Evolutionary conservation across 2,888 invertebrate genomes (phyloP), one percentile per base, ranked within the genome.

Genomic region (Athetis lepigone): DNA sequence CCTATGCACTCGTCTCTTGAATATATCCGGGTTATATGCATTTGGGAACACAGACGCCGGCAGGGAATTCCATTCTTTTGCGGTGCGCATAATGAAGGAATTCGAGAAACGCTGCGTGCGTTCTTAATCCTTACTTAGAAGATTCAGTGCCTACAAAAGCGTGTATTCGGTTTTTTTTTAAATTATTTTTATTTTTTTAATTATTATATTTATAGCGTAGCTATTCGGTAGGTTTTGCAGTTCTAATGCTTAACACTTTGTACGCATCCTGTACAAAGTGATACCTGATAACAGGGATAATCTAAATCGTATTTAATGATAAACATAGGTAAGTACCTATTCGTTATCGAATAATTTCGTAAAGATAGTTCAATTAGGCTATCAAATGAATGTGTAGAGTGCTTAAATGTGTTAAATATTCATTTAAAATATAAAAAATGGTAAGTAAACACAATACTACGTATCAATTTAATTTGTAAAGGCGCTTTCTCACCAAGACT

Each of bases 281-380:
- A 29, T 36, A 52, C n/a, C n/a, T n/a, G n/a, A n/a, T 16, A 46
- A n/a, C 25, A 21, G 16, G 4, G 7, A 56, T 40, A 49, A 68
- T 72, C 68, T 37, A 55, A 72, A 73, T 72, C 73, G 25, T 9
- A 1, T 43, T 52, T 36, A 57, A 16, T 62, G 71, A 81, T 81
- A 78, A 65, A 54, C 80, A 79, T 82, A 82, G 68, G 47, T 25
- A 57, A 27, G 52, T 62, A n/a, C n/a, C n/a, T n/a, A 79, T 55
- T 39, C 36, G 39, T 51, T 72, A 80, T 69, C 69, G 54, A 58
- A 61, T 57, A 54, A 58, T 49, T 61, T 54, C 21, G 27, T 29
- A 7, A 46, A 66, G 70, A 70, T 75, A 62, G 13, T 7, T 27
- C 52, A 66, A 75, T 75, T 75, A 75, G 66, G 59, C 66, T 66